These are phyloP conservation scores for Nestor notabilis DNA, from an alignment of 2,113 vertebrate genomes.

Conservation along the genomic window DNA sequence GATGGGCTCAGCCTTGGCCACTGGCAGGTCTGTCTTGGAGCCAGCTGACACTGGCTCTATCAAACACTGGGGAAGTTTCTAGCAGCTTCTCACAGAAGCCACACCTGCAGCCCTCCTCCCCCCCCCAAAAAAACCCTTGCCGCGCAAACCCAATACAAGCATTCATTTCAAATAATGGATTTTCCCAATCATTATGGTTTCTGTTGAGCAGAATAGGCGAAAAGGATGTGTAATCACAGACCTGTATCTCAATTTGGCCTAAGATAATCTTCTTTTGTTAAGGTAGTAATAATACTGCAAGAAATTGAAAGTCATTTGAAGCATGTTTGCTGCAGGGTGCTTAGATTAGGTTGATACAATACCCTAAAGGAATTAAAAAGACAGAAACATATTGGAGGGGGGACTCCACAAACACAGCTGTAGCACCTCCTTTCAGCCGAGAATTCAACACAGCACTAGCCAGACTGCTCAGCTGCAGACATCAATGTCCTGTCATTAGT, in stretches of 20 bases:
- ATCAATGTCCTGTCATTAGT: slow-evolving; percentile 80
- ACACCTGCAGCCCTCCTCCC: background rate
- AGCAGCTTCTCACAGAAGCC: background rate
- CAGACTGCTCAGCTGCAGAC: slow-evolving; percentile 66
- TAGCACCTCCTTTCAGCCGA: slow-evolving; percentile 24
- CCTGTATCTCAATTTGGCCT: background rate
- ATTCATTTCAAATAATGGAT: background rate
- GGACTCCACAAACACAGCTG: slow-evolving; percentile 1
- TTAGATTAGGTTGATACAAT: background rate
- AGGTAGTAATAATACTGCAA: background rate
- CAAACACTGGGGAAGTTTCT: background rate
- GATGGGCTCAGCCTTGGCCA: background rate
- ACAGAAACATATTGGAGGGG: background rate
- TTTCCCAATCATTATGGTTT: background rate
- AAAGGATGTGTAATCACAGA: background rate
- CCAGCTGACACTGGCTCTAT: background rate
- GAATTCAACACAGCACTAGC: slow-evolving; percentile 12
- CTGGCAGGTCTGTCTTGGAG: background rate
- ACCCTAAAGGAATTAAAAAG: background rate
- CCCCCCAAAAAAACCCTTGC: background rate
- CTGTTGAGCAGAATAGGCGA: background rate
- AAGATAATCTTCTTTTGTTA: background rate
- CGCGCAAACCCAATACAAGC: background rate
- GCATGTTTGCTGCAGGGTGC: background rate
- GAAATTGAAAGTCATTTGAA: background rate